Conservation (phyloP, 2,797 vertebrate species). For the Epinephelus coioides region DNA sequence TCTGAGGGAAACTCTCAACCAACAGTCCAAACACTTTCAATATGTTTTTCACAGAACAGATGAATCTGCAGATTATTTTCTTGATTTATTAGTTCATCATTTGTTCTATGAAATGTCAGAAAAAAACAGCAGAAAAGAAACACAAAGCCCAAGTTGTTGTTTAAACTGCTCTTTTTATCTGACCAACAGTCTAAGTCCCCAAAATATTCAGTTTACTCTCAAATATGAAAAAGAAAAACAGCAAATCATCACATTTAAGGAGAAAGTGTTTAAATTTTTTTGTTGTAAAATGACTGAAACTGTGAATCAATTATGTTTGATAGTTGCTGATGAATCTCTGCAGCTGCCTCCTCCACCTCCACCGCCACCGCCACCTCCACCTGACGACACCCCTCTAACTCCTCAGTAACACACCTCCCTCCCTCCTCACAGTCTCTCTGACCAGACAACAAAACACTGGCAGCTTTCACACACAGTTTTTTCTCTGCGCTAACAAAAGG, state of each 20-base stretch:
- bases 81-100: background rate
- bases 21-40: background rate
- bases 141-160: no score
- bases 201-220: no score
- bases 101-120: background rate
- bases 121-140: no score
- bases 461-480: conserved; percentile 76
- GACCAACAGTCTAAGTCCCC: no score
- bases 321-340: no score
- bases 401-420: background rate
- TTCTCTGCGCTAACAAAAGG: conserved; percentile 75
- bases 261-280: background rate
- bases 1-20: background rate
- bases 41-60: no score
- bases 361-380: no score
- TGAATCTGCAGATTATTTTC: background rate
- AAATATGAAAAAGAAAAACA: background rate
- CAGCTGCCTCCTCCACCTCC: no score
- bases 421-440: conserved; percentile 48
- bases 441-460: conserved; percentile 64
- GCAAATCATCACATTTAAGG: background rate
- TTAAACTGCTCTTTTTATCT: no score
- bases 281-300: background rate
- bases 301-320: background rate
- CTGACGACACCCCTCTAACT: no score